Percentiles rank a stretch among this genome's conserved stretches.
Evolutionary conservation across 1,140 invertebrate species (phyloP).

Genomic region (Kradibia gibbosae): DNA sequence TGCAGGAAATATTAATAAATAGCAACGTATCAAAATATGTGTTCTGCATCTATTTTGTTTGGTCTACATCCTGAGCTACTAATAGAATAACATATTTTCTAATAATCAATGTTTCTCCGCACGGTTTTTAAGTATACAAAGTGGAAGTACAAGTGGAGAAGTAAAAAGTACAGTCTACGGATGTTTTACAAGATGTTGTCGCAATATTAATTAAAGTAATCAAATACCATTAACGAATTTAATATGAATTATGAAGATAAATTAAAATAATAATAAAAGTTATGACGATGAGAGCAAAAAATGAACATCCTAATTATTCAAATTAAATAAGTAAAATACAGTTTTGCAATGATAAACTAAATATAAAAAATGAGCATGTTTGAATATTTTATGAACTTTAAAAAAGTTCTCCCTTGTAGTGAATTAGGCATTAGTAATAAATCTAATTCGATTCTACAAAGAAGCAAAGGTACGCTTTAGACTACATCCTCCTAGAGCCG

Average conservation of each 20-base stretch:
- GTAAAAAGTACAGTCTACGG: conserved; percentile 21
- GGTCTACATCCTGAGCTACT: conserved; percentile 65
- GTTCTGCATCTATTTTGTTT: conserved; percentile 64
- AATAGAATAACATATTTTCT: conserved; percentile 59
- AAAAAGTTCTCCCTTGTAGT: conserved; percentile 9
- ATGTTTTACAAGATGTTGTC: conserved; percentile 31
- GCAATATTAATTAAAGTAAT: conserved; percentile 34
- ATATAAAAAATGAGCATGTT: neutral
- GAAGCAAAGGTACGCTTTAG: conserved; percentile 17
- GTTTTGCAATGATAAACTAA: conserved; percentile 19
- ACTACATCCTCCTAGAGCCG: conserved; percentile 4
- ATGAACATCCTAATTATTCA: conserved; percentile 9
- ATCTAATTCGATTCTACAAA: conserved; percentile 15
- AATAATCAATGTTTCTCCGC: conserved; percentile 22
- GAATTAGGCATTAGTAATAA: conserved; percentile 19
- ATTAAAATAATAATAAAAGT: conserved; percentile 37
- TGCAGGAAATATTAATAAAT: conserved; percentile 61
- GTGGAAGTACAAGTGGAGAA: conserved; percentile 49
- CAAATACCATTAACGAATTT: conserved; percentile 27
- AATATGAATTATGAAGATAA: conserved; percentile 19
- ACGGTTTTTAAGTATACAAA: conserved; percentile 40
- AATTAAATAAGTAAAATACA: conserved; percentile 35
- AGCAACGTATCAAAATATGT: conserved; percentile 72
- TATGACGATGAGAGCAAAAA: conserved; percentile 8
- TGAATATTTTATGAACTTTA: conserved; percentile 23